Base-by-base conservation (phyloP, 2,888 invertebrate genomes). In the Macrophya annulata region DNA sequence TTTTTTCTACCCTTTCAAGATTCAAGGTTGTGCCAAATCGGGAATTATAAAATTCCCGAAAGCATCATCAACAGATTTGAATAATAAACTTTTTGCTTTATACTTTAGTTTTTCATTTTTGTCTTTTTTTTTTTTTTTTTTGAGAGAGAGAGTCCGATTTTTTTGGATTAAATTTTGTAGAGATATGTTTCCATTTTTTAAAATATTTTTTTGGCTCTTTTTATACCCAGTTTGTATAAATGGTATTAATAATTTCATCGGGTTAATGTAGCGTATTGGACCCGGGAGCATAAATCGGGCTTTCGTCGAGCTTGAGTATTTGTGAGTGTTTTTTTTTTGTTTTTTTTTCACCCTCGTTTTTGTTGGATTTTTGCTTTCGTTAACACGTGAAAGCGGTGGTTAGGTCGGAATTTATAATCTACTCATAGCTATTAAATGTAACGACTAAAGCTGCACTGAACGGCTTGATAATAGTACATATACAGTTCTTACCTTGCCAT, bases 401-500 rank as follows among this genome's bases (percentile, higher is more conserved):
- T 81, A 59, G 81, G 59, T 43, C 40, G 62, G 62, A 81, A 62
- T 62, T 62, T 59, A 81, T 81, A 81, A 62, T 81, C 40, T 48
- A 81, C 40, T 62, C 31, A 59, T n/a, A 43, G 62, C 43, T 62
- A 62, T 90, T 90, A 89, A 90, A 88, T 88, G 88, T 90, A 88
- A 90, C 88, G 88, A 88, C 86, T 87, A 86, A 87, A 86, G 86
- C 87, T 88, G 88, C 88, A 88, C 88, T 89, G 86, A 88, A 89
- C 89, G 86, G 68, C 25, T 68, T 68, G 62, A 25, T 25, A 62
- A 62, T 62, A 62, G 10, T 10, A 10, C 62, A 4, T n/a, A 8
- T 15, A 48, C 4, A 17, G 6, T 2, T 31, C 31, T 3, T 55
- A 1, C 55, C n/a, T 55, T 17, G 55, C 55, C 55, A 55, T 51